Evolutionary conservation across 1,140 invertebrate genomes (phyloP), one percentile per base, ranked within the genome.

Genomic region (Elysia chlorotica): DNA sequence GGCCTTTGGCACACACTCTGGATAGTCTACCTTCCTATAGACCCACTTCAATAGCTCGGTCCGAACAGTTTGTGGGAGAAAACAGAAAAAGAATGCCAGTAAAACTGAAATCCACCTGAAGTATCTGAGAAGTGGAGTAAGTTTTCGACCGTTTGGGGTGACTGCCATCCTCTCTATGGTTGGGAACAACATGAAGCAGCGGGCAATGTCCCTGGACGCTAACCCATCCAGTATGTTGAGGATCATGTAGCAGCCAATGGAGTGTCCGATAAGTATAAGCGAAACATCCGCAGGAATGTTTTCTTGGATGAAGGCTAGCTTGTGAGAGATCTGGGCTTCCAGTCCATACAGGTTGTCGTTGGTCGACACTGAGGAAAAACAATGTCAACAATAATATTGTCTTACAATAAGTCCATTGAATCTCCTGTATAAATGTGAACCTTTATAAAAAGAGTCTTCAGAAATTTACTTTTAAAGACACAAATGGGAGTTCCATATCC

Each of bases 251-350:
- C 90, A 89, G 0, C 95, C 95, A 79, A 96, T 93, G 0, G 95
- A 96, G 89, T 96, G 95, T 0, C 93, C 94, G 76, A 96, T 89
- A 0, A 95, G 78, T 85, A 94, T 91, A 2, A 96, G 73, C 63
- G 74, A 79, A 37, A 82, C 79, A 77, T 81, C 88, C 41, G 87
- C 76, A 4, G 94, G 93, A 67, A 95, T 87, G 80, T 92, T 92
- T 71, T 91, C 89, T 71, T 91, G 88, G 54, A 96, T 91, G 85
- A 96, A 95, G 57, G 91, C 89, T 19, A 90, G 88, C 87, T 96
- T 96, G 82, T 96, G 93, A n/a, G 91, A 79, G n/a, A 94, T 87
- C 88, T 96, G 94, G 6, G 92, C 93, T 69, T 91, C 83, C 25
- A 96, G 81, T 75, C 90, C 88, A 84, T 92, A 95, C 33, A 91